Evolutionary conservation across 2,797 vertebrate genomes (phyloP).

Genomic region (Labeo calbasu): DNA sequence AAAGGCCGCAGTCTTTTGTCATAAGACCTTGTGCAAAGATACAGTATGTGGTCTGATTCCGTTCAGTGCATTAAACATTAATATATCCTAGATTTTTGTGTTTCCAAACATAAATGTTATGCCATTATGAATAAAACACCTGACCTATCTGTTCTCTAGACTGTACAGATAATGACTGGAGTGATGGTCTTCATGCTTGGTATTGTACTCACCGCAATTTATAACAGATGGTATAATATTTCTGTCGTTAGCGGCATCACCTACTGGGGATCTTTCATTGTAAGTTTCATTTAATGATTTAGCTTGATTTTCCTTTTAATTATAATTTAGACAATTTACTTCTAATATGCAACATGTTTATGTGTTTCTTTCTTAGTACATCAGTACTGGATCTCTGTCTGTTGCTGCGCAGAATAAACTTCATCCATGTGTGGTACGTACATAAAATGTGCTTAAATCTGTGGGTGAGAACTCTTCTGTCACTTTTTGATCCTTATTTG

Average conservation of each 20-base stretch:
- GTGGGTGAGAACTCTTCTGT: too few relatives aligned
- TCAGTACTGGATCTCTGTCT: constrained; percentile 7
- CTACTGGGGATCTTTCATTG: neutral
- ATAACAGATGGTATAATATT: too few relatives aligned
- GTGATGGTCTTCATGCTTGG: neutral
- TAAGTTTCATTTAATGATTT: neutral
- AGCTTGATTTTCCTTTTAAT: neutral
- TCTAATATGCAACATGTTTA: neutral
- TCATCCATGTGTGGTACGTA: neutral
- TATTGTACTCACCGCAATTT: neutral
- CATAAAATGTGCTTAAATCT: neutral
- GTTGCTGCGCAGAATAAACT: neutral
- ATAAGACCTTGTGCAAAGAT: too few relatives aligned
- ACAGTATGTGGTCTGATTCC: too few relatives aligned
- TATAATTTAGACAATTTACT: neutral
- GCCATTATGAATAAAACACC: too few relatives aligned
- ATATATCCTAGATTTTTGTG: too few relatives aligned
- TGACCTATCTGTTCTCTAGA: neutral
- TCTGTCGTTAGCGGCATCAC: neutral
- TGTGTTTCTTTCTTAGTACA: neutral
- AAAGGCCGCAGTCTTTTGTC: too few relatives aligned
- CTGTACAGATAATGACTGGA: constrained; percentile 26
- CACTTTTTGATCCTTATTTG: neutral
- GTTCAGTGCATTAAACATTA: too few relatives aligned
- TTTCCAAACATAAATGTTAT: too few relatives aligned